Evolutionary conservation across 2,888 invertebrate species (phyloP).

Genomic region (Xylocampa areola): DNA sequence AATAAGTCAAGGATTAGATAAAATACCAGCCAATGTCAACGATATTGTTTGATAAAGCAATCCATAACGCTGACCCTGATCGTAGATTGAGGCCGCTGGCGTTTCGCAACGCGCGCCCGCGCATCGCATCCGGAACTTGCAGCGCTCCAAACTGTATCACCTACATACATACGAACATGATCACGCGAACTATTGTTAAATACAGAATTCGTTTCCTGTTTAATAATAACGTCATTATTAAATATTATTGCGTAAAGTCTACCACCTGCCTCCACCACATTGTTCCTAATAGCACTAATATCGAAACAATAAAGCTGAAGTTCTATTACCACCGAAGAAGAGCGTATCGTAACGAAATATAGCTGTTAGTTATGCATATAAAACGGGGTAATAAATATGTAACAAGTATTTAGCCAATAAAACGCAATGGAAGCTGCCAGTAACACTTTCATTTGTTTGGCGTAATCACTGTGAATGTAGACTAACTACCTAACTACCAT

Average conservation of each 20-base stretch:
- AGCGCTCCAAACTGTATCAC: constrained; percentile 56
- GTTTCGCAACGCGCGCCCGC: constrained; percentile 55
- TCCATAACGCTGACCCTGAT: constrained; percentile 62
- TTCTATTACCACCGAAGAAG: constrained; percentile 8
- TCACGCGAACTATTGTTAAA: constrained; percentile 52
- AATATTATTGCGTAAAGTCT: constrained; percentile 25
- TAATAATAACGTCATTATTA: constrained; percentile 28
- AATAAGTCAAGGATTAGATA: constrained; percentile 11
- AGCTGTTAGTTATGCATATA: constrained; percentile 15
- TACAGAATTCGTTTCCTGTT: constrained; percentile 45
- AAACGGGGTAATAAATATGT: constrained; percentile 37
- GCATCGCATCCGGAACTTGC: constrained; percentile 59
- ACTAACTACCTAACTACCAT: constrained; percentile 11
- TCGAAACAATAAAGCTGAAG: constrained; percentile 8
- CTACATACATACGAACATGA: constrained; percentile 52
- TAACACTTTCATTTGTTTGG: constrained; percentile 41
- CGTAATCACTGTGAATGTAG: constrained; percentile 23
- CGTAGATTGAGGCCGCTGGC: constrained; percentile 56
- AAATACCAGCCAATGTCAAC: constrained; percentile 52
- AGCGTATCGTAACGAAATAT: constrained; percentile 15
- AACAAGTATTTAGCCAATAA: constrained; percentile 45
- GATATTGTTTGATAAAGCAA: constrained; percentile 49
- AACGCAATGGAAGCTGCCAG: constrained; percentile 34
- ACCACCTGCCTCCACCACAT: constrained; percentile 1
- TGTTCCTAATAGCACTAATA: not conserved